Conservation (phyloP, 2,888 invertebrate species). For the Crossocerus cetratus region DNA sequence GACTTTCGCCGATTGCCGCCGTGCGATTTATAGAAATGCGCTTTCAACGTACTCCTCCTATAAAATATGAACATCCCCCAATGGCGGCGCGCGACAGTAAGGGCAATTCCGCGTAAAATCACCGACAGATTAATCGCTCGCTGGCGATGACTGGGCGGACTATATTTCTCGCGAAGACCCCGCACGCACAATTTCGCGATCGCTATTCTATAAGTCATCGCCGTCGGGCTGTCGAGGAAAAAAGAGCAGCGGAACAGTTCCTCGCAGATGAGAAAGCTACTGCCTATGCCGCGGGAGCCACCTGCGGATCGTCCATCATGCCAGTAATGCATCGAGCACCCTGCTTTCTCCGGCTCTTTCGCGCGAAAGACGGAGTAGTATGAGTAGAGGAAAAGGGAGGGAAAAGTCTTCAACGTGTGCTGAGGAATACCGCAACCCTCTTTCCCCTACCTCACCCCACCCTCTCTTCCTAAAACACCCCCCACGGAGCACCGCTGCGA, state of each 20-base stretch:
- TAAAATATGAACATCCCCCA: too few relatives aligned
- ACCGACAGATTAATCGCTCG: not conserved
- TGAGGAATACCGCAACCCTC: conserved; percentile 29
- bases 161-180: not conserved
- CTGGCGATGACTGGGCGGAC: not conserved
- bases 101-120: not conserved
- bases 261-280: conserved; percentile 28
- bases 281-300: conserved; percentile 57
- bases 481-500: conserved; percentile 47
- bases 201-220: too few relatives aligned
- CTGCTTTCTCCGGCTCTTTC: conserved; percentile 49
- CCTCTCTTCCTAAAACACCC: conserved; percentile 41
- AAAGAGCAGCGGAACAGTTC: conserved; percentile 44
- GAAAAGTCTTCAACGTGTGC: conserved; percentile 55
- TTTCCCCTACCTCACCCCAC: conserved; percentile 32
- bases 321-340: conserved; percentile 65
- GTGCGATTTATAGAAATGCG: too few relatives aligned
- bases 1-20: too few relatives aligned
- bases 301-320: conserved; percentile 70
- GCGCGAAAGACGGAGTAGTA: conserved; percentile 3
- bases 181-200: too few relatives aligned
- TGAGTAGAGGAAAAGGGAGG: conserved; percentile 10
- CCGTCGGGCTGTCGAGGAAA: conserved; percentile 26
- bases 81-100: not conserved
- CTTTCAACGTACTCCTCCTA: too few relatives aligned